A percentile compares a stretch with the other conserved stretches of the same genome.
Conservation (phyloP, 2,113 vertebrate species). For the Crotalus tigris region DNA sequence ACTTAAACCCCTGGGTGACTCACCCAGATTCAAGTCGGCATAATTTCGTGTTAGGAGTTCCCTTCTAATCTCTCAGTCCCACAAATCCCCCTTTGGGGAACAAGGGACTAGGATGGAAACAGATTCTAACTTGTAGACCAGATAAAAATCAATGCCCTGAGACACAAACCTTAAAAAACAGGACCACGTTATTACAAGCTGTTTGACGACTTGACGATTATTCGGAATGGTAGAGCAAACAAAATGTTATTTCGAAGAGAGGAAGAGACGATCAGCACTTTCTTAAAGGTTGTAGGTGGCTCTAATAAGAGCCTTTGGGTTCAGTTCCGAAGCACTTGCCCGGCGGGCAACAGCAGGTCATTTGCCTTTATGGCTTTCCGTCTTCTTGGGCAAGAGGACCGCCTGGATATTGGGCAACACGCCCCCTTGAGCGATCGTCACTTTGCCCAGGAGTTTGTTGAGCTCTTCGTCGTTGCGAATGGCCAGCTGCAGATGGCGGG, state of each 20-base stretch:
- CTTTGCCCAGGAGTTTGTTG: slow-evolving; percentile 73
- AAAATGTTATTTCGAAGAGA: neutral
- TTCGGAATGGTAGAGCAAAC: neutral
- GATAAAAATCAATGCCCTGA: neutral
- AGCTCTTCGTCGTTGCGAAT: slow-evolving; percentile 80
- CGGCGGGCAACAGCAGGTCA: neutral
- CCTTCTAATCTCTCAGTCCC: neutral
- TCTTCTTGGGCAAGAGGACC: slow-evolving; percentile 11
- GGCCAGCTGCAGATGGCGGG: slow-evolving; percentile 38
- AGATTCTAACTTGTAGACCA: neutral
- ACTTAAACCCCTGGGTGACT: neutral
- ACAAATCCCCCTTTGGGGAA: neutral
- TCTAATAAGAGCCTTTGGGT: slow-evolving; percentile 20
- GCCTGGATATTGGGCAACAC: slow-evolving; percentile 30
- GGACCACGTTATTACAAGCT: neutral
- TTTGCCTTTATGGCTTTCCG: slow-evolving; percentile 5
- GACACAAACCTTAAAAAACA: neutral
- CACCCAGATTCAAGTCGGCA: neutral
- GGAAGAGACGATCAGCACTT: neutral
- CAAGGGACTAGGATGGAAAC: neutral
- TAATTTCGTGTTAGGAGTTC: neutral
- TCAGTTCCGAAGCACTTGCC: no score
- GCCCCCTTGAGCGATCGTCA: neutral
- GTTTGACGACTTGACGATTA: neutral
- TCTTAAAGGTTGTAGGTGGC: neutral